These are phyloP conservation scores for Cettia cetti DNA, from an alignment of 2,113 vertebrate species.

Conservation along the genomic window DNA sequence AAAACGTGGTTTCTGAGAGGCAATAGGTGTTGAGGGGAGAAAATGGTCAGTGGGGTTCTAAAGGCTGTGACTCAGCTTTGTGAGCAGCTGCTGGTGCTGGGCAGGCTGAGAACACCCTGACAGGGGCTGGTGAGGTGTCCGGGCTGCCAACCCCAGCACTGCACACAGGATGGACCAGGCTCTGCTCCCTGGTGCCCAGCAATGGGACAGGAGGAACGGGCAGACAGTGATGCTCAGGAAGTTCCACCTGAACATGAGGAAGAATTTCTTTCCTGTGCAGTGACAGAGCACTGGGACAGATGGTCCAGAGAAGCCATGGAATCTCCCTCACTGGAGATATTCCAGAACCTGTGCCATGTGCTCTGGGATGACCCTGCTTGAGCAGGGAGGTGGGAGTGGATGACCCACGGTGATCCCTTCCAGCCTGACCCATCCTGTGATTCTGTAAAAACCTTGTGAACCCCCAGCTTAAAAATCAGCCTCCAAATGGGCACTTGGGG, in stretches of 20 bases:
- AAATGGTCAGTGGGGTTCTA: neutral
- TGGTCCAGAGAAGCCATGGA: neutral
- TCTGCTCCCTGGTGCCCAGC: neutral
- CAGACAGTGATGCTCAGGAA: neutral
- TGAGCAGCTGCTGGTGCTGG: neutral
- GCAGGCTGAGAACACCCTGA: neutral
- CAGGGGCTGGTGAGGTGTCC: neutral
- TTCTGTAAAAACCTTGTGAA: neutral
- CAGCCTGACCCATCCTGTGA: neutral
- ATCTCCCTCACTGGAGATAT: neutral
- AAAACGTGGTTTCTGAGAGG: neutral
- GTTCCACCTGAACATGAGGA: neutral
- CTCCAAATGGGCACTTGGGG: constrained; percentile 39
- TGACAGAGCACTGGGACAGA: accelerated
- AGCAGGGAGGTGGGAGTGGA: neutral
- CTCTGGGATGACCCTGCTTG: neutral
- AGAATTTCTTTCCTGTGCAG: neutral
- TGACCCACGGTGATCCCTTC: neutral
- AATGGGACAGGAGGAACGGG: neutral
- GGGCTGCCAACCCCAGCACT: neutral
- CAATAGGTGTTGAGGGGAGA: neutral
- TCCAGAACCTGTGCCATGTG: neutral
- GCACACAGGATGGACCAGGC: neutral
- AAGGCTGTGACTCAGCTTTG: neutral
- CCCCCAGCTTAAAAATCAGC: neutral